phyloP scores from a whole-genome alignment of 1,140 invertebrate species.

The Caerostris darwini region DNA sequence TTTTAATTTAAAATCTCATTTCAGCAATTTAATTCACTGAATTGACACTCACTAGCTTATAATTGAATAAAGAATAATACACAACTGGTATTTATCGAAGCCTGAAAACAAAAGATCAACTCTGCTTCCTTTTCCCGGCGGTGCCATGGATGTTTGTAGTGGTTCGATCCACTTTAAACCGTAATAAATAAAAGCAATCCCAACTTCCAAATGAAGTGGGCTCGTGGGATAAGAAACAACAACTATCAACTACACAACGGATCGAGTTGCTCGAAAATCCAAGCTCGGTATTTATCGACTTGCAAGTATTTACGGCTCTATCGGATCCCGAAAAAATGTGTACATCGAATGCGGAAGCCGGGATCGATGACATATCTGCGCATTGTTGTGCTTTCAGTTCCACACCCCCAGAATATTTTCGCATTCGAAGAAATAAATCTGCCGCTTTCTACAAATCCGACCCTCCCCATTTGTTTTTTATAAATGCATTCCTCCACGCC shows the following conservation, averaged over 20 bases:
- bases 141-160: too few species aligned
- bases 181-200: neutral
- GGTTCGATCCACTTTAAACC: too few species aligned
- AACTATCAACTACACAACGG: too few species aligned
- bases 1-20: too few species aligned
- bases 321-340: neutral
- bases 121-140: neutral
- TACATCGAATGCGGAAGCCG: neutral
- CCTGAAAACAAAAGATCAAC: neutral
- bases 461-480: constrained; percentile 7
- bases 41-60: too few species aligned
- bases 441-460: neutral
- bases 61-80: too few species aligned
- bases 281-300: too few species aligned
- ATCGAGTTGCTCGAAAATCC: neutral
- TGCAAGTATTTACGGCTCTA: constrained; percentile 4
- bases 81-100: neutral
- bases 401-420: constrained; percentile 26
- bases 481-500: constrained; percentile 55
- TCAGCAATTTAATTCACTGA: too few species aligned
- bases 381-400: constrained; percentile 61
- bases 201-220: too few species aligned
- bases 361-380: constrained; percentile 54
- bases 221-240: neutral
- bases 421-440: constrained; percentile 57